A percentile compares a stretch with the other conserved stretches of the same genome.
Conservation (phyloP, 2,113 vertebrate species). For the Perca flavescens region DNA sequence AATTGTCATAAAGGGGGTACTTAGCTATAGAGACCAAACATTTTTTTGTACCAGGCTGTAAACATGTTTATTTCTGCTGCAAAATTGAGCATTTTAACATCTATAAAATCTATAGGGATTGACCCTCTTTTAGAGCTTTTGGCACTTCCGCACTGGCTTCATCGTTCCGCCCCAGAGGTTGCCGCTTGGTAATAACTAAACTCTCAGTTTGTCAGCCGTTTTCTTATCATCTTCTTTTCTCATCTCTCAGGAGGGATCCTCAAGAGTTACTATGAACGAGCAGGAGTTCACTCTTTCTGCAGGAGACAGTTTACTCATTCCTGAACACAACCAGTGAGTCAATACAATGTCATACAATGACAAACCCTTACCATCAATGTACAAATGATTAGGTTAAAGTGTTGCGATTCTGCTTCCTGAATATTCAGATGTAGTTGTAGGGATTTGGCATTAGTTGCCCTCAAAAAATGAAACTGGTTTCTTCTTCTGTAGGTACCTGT, state of each 20-base stretch:
- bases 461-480: not conserved
- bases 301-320: slow-evolving; percentile 91
- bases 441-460: slow-evolving; percentile 1
- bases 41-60: too few relatives aligned
- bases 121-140: too few relatives aligned
- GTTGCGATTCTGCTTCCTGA: not conserved
- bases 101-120: too few relatives aligned
- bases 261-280: slow-evolving; percentile 78
- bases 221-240: not conserved
- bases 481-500: slow-evolving; percentile 84
- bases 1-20: too few relatives aligned
- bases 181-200: too few relatives aligned
- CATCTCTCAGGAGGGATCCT: slow-evolving; percentile 89
- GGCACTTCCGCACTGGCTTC: too few relatives aligned
- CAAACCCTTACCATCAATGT: not conserved
- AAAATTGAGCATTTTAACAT: too few relatives aligned
- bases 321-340: slow-evolving; percentile 86
- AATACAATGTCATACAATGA: not conserved
- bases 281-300: slow-evolving; percentile 79
- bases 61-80: too few relatives aligned
- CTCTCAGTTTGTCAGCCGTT: too few relatives aligned
- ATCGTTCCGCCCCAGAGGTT: too few relatives aligned
- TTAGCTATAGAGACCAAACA: too few relatives aligned
- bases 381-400: not conserved
- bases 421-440: not conserved